Evolutionary conservation across 2,888 invertebrate genomes (phyloP).

Genomic region (Chymomyza procnemis): DNA sequence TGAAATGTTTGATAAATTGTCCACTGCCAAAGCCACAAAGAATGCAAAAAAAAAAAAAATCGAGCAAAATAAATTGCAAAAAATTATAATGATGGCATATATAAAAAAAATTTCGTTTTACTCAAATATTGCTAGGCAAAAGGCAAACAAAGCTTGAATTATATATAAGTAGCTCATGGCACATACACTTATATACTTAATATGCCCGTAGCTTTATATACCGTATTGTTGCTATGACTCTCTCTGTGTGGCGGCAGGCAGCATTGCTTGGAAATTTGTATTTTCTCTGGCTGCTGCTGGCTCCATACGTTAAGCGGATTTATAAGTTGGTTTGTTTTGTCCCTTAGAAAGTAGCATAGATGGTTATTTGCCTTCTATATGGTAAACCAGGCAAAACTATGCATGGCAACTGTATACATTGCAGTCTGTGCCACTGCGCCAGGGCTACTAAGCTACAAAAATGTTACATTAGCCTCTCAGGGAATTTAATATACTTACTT

Average conservation of each 20-base stretch:
- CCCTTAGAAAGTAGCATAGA: background rate
- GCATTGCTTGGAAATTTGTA: background rate
- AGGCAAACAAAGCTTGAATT: background rate
- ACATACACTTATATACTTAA: background rate
- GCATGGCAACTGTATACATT: no score
- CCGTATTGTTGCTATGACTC: background rate
- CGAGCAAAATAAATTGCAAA: background rate
- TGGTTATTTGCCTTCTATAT: background rate
- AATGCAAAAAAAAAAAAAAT: background rate
- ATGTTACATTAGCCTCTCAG: background rate
- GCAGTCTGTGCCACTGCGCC: no score
- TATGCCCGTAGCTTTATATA: background rate
- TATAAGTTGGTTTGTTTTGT: background rate
- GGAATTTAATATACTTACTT: background rate
- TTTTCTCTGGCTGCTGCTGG: background rate
- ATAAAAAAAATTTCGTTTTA: background rate
- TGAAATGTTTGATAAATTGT: constrained; percentile 56
- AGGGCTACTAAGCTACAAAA: background rate
- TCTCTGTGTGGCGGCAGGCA: no score
- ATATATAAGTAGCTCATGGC: background rate
- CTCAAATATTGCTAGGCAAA: background rate
- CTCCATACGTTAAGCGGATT: background rate
- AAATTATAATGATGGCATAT: background rate
- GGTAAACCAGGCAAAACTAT: background rate
- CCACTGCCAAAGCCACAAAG: constrained; percentile 10